A percentile compares a stretch with the other conserved stretches of the same genome.
Evolutionary conservation across 2,888 invertebrate genomes (phyloP).

Genomic region (Aphodius sticticus): DNA sequence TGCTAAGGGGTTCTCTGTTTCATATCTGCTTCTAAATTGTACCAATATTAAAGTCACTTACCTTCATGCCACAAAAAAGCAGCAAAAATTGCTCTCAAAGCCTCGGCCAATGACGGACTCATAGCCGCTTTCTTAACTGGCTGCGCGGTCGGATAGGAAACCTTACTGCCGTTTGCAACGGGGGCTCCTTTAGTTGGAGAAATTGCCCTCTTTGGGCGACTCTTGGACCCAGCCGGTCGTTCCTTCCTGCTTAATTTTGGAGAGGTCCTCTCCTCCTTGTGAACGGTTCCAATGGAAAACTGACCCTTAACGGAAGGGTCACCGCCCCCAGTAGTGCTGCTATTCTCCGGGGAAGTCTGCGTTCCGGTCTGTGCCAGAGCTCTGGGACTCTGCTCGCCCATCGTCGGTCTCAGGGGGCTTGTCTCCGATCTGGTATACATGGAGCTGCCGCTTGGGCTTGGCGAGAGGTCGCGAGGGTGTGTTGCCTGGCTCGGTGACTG

Average conservation of each 20-base stretch:
- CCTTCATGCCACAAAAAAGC: constrained; percentile 97
- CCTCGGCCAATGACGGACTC: constrained; percentile 92
- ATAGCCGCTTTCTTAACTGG: constrained; percentile 86
- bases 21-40: background rate
- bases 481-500: constrained; percentile 65
- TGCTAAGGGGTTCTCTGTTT: no score
- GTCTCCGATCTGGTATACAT: constrained; percentile 63
- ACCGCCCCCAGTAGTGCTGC: constrained; percentile 52
- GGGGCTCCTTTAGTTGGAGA: constrained; percentile 59
- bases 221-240: constrained; percentile 59
- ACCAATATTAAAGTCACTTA: constrained; percentile 43
- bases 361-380: constrained; percentile 71
- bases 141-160: constrained; percentile 60
- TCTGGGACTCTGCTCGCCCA: constrained; percentile 49
- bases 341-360: constrained; percentile 73
- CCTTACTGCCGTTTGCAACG: constrained; percentile 55
- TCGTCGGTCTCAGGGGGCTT: constrained; percentile 62
- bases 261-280: constrained; percentile 65
- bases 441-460: constrained; percentile 65
- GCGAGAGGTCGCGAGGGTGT: constrained; percentile 63
- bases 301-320: constrained; percentile 59
- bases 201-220: constrained; percentile 61
- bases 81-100: constrained; percentile 93
- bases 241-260: constrained; percentile 67
- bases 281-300: constrained; percentile 68